Base-by-base conservation (phyloP, 2,797 vertebrate genomes). In the Aeoliscus strigatus region DNA sequence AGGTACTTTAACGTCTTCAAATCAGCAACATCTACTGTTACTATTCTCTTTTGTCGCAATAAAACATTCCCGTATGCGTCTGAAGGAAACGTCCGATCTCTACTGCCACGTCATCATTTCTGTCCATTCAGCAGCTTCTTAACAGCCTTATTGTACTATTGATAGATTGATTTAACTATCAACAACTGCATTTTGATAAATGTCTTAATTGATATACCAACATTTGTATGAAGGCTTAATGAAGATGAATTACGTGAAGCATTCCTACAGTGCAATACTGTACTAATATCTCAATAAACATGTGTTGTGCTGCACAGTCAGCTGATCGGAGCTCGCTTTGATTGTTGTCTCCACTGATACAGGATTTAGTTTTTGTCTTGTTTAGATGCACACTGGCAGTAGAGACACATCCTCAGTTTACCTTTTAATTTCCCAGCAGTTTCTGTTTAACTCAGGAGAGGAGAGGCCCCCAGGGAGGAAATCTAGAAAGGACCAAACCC, bases 171-270 rank as follows among this genome's bases (percentile, higher is more conserved):
- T 75, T 66, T 65, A 75, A 59, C 52, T 69, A 51, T 71, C 58
- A 44, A 35, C 68, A 68, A 60, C 38, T 63, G 50, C 50, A 45
- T 62, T 69, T 74, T 73, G 60, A 73, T 73, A 53, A 65, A 64
- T 67, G 51, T 75, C 72, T 81, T 75, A 68, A 73, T 68, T 78
- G 66, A 77, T 62, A 60, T 38, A 56, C 32, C 43, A 48, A 58
- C 39, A 40, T 76, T 78, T 71, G 57, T 73, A 73, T 75, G 64
- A 72, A 66, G 59, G 52, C 54, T 45, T 69, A 59, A 61, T 44
- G 36, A 25, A 45, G 37, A 74, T 74, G 60, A 71, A 73, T 75
- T 57, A 77, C 73, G 52, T 68, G 66, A 75, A 70, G 54, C 55
- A 60, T 78, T 76, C 61, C 73, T 72, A 50, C 59, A 36, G 53